A percentile compares a stretch with the other conserved stretches of the same genome.
Evolutionary conservation across 2,797 vertebrate species (phyloP).

Genomic region (Chrosomus eos): DNA sequence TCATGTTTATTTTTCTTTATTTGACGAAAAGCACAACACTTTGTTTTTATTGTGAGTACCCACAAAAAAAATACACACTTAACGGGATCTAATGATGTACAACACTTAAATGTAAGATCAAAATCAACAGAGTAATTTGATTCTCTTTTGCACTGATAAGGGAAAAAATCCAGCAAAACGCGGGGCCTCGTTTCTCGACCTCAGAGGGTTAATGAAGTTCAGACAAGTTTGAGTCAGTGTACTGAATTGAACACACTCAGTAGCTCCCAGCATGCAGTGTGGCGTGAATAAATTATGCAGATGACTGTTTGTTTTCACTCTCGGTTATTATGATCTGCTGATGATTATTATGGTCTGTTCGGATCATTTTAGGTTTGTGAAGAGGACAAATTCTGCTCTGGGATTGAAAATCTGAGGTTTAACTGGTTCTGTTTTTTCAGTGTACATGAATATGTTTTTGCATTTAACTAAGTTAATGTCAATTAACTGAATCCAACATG

Average conservation of each 20-base stretch:
- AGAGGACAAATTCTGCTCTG: background rate
- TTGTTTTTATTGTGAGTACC: too few species aligned
- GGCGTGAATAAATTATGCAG: background rate
- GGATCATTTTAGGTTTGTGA: background rate
- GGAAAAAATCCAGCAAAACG: too few species aligned
- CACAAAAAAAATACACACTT: too few species aligned
- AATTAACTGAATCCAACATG: background rate
- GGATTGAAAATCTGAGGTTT: background rate
- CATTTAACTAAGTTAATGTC: background rate
- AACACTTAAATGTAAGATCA: too few species aligned
- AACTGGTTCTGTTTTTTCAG: background rate
- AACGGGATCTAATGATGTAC: too few species aligned
- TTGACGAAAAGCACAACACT: too few species aligned
- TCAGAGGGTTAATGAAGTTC: background rate
- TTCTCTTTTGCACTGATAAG: too few species aligned
- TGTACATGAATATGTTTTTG: background rate
- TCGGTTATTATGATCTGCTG: background rate
- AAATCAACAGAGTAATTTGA: too few species aligned
- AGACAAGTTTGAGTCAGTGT: background rate
- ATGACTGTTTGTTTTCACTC: background rate
- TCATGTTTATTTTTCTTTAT: too few species aligned
- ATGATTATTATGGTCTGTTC: background rate
- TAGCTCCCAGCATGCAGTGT: constrained; percentile 1
- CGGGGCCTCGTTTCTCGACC: too few species aligned
- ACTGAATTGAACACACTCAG: background rate